Conservation (phyloP, 2,797 vertebrate genomes). For the Oreonectes daqikongensis region DNA sequence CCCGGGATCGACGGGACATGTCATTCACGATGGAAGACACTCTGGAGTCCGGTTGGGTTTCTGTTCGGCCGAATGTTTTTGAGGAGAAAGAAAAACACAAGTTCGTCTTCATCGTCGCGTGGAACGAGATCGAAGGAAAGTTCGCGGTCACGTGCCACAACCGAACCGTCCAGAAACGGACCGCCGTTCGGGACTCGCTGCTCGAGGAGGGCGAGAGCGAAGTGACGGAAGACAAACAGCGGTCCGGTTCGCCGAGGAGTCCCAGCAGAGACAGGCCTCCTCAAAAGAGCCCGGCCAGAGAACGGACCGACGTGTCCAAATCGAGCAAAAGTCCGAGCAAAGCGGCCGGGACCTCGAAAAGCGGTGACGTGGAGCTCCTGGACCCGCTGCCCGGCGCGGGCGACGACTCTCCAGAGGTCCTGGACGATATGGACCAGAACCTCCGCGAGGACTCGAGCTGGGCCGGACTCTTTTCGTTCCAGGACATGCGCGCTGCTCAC, state of each 20-base stretch:
- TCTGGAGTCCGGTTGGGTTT: conserved; percentile 94
- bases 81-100: conserved; percentile 92
- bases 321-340: conserved; percentile 58
- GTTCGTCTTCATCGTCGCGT: conserved; percentile 94
- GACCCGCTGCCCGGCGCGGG: conserved; percentile 64
- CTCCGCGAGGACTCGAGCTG: conserved; percentile 89
- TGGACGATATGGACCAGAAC: conserved; percentile 62
- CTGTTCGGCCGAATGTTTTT: conserved; percentile 91
- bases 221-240: conserved; percentile 35
- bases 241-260: conserved; percentile 46
- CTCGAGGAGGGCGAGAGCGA: conserved; percentile 58
- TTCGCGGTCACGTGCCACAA: conserved; percentile 97
- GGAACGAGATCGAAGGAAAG: conserved; percentile 94
- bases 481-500: conserved; percentile 88
- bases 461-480: conserved; percentile 95
- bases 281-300: conserved; percentile 24
- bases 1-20: conserved; percentile 70
- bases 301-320: conserved; percentile 51
- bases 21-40: conserved; percentile 91
- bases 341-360: conserved; percentile 58
- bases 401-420: conserved; percentile 64
- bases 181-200: conserved; percentile 74
- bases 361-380: conserved; percentile 65
- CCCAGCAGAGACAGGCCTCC: conserved; percentile 45
- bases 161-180: conserved; percentile 88